Base-by-base conservation (phyloP, 1,140 invertebrate species). In the Latrodectus geometricus region DNA sequence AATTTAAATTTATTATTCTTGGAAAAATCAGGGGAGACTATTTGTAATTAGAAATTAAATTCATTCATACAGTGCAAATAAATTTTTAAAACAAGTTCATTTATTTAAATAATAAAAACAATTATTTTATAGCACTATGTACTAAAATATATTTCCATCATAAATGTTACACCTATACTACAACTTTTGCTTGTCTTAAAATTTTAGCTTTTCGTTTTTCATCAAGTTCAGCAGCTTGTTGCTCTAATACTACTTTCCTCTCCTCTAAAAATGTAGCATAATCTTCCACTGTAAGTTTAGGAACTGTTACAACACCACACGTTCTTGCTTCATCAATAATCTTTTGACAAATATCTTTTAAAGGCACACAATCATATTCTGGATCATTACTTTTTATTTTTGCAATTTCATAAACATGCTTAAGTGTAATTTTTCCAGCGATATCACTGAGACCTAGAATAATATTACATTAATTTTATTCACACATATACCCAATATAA, bases 341-440 rank as follows among this genome's bases (percentile, higher is more conserved):
- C 92, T 94, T 93, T 89, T 94, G 92, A 91, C 96, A 98, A 89
- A 98, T 94, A 90, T 95, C 93, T 92, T 97, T 89, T 66, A 97
- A 89, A 49, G 93, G 91, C 14, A 93, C 90, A 49, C 94, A 92
- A 82, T 94, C 93, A 88, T 95, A 92, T 14, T 94, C 91, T 48
- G 95, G 95, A 92, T 99, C 98, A 91, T 95, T 90, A 17, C 94
- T 92, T 92, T 99, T 99, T 5, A 99, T 96, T 91, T 95, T 94
- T 0, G 98, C 98, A 90, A 99, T 99, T 94, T 99, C 98, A 92
- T 99, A 99, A 52, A 99, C 91, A 92, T 99, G 98, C 91, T 99
- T 99, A 0, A 98, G 90, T 3, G 97, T 97, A 75, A 99, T 93
- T 93, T 95, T 98, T 0, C 98, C 98, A 89, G 94, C 93, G 20